Base-by-base conservation (phyloP, 2,888 invertebrate genomes). In the Drosophila aldrichi region DNA sequence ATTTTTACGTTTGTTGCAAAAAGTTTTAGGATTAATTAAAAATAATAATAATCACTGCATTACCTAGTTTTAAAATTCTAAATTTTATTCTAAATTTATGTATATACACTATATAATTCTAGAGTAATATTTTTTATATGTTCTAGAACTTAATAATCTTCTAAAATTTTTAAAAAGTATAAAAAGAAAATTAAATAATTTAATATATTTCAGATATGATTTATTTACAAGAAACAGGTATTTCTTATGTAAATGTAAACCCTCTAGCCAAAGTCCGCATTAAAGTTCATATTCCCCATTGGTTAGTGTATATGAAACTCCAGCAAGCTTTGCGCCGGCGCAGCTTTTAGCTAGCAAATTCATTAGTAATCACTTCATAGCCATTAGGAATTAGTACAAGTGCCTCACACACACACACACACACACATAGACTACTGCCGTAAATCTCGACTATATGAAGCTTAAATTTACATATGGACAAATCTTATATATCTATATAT, bases 371-470 rank as follows among this genome's bases (percentile, higher is more conserved):
- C 85, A 85, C 85, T 87, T 87, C 75, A 85, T 67, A 81, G 79
- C 65, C 88, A 86, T 86, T 86, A 88, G 85, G 88, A 86, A 77
- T 85, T 85, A 81, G 88, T 85, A 86, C 88, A 88, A 86, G 85
- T 86, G 77, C 69, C 84, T 63, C 49, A 68, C 57, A 55, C 63
- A 59, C 12, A 52, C 34, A 44, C 22, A 36, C 46, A 56, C 3
- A 43, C 43, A 43, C 43, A 20, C 41, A 12, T 12, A 43, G 8
- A n/a, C 25, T n/a, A n/a, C 5, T 7, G 20, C 8, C 8, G n/a
- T 16, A 29, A 25, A 46, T 32, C 22, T 20, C 25, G 7, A 38
- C 12, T 40, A 52, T 22, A 51, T 34, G 8, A 51, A 34, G 34
- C 12, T 34, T 4, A 20, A 34, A 20, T 34, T 32, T 20, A 16